Base-by-base conservation (phyloP, 1,140 invertebrate species). In the Papilio glaucus region DNA sequence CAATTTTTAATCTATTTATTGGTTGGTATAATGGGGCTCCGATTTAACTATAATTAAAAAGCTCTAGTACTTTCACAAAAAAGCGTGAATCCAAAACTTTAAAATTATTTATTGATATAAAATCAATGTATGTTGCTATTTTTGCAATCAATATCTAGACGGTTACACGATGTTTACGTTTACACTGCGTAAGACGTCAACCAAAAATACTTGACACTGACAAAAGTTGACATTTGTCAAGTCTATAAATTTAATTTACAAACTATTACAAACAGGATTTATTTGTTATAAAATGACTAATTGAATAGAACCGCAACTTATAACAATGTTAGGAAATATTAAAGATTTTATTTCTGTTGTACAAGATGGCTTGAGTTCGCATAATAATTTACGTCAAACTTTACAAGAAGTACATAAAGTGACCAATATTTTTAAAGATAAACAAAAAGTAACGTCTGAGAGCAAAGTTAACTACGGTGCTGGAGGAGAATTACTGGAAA, bases 301-400 rank as follows among this genome's bases (percentile, higher is more conserved):
- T 18, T 63, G 38, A 63, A 38, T 18, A 63, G 18, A 10, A 8
- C 7, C 45, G 45, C 29, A 69, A 63, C n/a, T 37, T 71, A 8
- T 18, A 33, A 80, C 49, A 80, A 92, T 92, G 91, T 84, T 93
- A 75, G 89, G 89, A 41, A 93, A 93, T 77, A 71, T 93, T 18
- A 91, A 91, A 80, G 89, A 93, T 29, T 89, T 93, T 77, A 86
- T 93, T 74, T 88, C 88, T 39, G 89, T 91, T 13, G 91, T 93
- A 18, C 91, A 93, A 85, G 91, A 93, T 74, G 91, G 89, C 1
- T 73, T 93, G 74, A 81, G 81, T 68, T 87, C 86, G 2, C 91
- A 88, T 72, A 89, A 82, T 60, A 93, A 92, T 72, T 72, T 93
- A 69, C 79, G 89, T 10, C 88, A 92, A 61, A 92, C 91, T 6